These are phyloP conservation scores for Thunnus thynnus DNA, from an alignment of 2,113 vertebrate genomes.

Conservation along the genomic window DNA sequence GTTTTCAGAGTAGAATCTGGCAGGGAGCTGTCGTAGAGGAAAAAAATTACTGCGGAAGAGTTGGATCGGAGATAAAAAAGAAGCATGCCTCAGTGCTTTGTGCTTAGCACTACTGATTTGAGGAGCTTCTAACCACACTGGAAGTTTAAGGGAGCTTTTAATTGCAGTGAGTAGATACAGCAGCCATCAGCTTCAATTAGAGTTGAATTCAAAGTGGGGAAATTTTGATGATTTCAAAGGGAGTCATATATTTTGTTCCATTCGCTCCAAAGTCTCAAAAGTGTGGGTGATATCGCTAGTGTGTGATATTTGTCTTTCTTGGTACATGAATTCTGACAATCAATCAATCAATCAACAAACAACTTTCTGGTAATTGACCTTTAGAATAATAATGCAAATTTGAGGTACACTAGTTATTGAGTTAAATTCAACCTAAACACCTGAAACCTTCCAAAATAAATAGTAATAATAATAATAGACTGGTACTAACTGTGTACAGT, in stretches of 20 bases:
- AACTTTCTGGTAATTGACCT: too few species aligned
- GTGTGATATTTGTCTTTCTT: too few species aligned
- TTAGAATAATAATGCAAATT: too few species aligned
- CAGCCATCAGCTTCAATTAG: background rate
- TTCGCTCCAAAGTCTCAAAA: background rate
- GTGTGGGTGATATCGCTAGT: background rate
- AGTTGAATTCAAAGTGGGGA: background rate
- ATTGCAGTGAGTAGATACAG: background rate
- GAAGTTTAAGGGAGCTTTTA: background rate
- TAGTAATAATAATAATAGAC: too few species aligned
- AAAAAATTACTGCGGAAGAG: conserved; percentile 1
- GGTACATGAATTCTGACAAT: too few species aligned
- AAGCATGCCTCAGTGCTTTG: background rate
- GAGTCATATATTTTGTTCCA: background rate
- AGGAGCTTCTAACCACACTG: conserved; percentile 14
- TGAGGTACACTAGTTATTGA: too few species aligned
- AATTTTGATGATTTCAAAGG: conserved; percentile 13
- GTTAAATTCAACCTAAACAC: too few species aligned
- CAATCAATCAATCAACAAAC: too few species aligned
- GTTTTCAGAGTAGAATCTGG: conserved; percentile 41
- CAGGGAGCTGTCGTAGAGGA: conserved; percentile 15
- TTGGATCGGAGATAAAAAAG: conserved; percentile 39
- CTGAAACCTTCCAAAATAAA: too few species aligned
- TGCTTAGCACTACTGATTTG: conserved; percentile 8
- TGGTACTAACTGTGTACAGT: too few species aligned